Conservation (phyloP, 2,888 invertebrate species). For the Drosophila algonquin region DNA sequence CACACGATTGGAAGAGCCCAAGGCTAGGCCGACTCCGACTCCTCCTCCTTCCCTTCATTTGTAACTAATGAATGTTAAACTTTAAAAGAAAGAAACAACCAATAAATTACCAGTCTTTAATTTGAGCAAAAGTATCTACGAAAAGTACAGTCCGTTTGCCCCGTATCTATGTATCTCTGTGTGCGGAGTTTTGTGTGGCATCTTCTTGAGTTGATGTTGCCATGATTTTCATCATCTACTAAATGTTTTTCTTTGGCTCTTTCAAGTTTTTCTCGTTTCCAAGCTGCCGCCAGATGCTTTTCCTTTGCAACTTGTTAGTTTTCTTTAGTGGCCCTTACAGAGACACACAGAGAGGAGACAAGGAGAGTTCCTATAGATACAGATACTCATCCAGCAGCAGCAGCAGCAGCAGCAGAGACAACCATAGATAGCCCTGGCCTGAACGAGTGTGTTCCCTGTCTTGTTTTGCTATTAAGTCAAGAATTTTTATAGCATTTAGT, state of each 20-base stretch:
- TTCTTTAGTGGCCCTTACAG: conserved; percentile 64
- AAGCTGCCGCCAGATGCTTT: conserved; percentile 50
- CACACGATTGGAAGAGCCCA: conserved; percentile 32
- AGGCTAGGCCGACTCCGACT: not conserved
- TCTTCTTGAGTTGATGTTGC: conserved; percentile 63
- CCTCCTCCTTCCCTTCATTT: conserved; percentile 25
- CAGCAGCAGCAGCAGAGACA: conserved; percentile 19
- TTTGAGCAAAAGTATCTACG: conserved; percentile 42
- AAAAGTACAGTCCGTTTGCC: too few species aligned
- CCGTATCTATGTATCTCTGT: conserved; percentile 7
- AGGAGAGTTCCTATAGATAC: conserved; percentile 8
- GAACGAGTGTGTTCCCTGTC: conserved; percentile 59
- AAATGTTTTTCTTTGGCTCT: conserved; percentile 71
- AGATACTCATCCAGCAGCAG: conserved; percentile 34
- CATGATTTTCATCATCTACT: conserved; percentile 77
- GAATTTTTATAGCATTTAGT: conserved; percentile 79
- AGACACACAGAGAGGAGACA: not conserved
- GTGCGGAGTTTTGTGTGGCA: conserved; percentile 19
- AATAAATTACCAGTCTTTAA: conserved; percentile 63
- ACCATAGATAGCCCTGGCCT: not conserved
- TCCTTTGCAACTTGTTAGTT: conserved; percentile 75
- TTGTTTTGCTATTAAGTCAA: conserved; percentile 79
- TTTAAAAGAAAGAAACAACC: conserved; percentile 46
- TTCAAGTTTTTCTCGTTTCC: conserved; percentile 68
- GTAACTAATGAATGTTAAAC: conserved; percentile 66